A percentile compares a stretch with the other conserved stretches of the same genome.
phyloP scores from a whole-genome alignment of 1,140 invertebrate genomes.

The Eurytemora carolleeae region DNA sequence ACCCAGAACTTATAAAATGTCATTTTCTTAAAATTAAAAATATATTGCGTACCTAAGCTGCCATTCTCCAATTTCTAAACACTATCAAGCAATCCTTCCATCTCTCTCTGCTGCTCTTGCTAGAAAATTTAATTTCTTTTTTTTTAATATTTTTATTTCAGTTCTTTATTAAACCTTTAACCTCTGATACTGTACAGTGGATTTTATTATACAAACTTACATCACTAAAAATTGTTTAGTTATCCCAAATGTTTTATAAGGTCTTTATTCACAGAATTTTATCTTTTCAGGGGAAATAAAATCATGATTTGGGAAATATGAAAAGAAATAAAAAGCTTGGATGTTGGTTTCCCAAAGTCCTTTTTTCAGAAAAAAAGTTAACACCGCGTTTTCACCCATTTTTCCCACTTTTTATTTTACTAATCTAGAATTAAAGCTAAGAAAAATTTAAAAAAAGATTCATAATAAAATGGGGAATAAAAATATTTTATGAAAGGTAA shows the following conservation, averaged over 20 bases:
- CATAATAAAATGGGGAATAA: neutral
- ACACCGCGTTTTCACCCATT: too few species aligned
- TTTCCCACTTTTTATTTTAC: too few species aligned
- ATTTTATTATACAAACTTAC: neutral
- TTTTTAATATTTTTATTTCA: neutral
- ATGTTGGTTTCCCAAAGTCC: too few species aligned
- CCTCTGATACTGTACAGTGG: neutral
- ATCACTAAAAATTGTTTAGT: neutral
- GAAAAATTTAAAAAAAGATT: too few species aligned
- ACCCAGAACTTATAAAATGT: neutral
- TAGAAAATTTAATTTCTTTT: neutral
- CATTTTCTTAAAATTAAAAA: too few species aligned
- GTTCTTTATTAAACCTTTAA: neutral
- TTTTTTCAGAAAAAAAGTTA: too few species aligned
- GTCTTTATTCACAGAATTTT: neutral
- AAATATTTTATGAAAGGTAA: neutral
- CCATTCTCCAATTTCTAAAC: conserved; percentile 91
- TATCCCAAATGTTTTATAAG: neutral
- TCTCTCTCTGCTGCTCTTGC: conserved; percentile 85
- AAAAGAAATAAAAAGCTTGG: too few species aligned
- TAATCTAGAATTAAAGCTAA: too few species aligned
- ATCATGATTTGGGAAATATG: neutral
- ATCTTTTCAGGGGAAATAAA: neutral
- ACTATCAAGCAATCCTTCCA: conserved; percentile 82
- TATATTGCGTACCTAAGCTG: conserved; percentile 44